phyloP scores from a whole-genome alignment of 2,113 vertebrate species.

The Psephotus haematonotus region DNA sequence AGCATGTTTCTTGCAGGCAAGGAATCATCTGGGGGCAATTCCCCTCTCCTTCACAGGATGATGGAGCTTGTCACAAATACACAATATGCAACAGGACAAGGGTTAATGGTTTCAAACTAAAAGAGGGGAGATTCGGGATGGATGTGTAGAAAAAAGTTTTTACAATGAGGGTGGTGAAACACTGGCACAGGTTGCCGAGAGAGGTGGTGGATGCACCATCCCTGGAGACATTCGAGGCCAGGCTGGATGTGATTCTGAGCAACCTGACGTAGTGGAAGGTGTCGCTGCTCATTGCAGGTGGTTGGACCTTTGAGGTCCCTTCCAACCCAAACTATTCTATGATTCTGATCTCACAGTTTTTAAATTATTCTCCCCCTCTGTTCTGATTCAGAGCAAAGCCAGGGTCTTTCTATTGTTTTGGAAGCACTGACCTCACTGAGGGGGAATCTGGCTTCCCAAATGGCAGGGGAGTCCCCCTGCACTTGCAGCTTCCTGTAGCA shows the following conservation, averaged over 20 bases:
- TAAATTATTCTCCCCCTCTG: not conserved
- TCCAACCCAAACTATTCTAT: not conserved
- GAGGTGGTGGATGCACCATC: not conserved
- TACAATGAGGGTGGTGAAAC: not conserved
- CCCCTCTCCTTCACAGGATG: not conserved
- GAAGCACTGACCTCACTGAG: not conserved
- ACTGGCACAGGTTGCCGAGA: not conserved
- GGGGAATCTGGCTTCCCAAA: not conserved
- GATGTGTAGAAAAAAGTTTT: not conserved
- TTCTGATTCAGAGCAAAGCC: not conserved
- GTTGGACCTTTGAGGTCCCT: not conserved
- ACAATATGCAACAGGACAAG: not conserved
- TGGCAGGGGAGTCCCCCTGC: accelerated
- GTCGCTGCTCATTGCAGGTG: not conserved
- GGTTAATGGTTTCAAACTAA: not conserved
- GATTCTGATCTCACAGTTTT: not conserved
- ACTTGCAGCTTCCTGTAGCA: not conserved
- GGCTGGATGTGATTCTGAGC: not conserved
- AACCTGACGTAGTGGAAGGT: not conserved
- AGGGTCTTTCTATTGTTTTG: not conserved
- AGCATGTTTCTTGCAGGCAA: accelerated
- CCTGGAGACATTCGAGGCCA: not conserved
- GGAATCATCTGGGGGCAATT: not conserved
- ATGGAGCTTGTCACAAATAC: not conserved
- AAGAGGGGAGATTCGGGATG: not conserved